These are phyloP conservation scores for Ibidorhyncha struthersii DNA, from an alignment of 2,113 vertebrate genomes.

Conservation along the genomic window DNA sequence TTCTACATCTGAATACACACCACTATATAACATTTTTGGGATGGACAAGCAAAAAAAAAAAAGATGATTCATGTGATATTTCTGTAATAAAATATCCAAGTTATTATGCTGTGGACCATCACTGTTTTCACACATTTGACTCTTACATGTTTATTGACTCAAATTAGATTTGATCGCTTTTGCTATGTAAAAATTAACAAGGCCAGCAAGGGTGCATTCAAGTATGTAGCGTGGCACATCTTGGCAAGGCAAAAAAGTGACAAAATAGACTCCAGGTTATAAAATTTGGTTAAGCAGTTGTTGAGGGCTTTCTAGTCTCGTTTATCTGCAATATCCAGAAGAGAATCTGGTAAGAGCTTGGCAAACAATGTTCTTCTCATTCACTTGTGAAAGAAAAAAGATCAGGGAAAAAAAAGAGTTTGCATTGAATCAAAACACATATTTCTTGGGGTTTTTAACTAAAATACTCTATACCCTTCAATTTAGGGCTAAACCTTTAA, in stretches of 20 bases:
- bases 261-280: neutral
- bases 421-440: neutral
- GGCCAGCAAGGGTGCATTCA: neutral
- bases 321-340: neutral
- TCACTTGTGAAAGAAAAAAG: neutral
- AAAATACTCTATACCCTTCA: neutral
- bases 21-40: neutral
- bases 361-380: neutral
- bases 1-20: neutral
- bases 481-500: neutral
- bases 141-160: neutral
- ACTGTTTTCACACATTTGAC: neutral
- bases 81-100: neutral
- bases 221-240: neutral
- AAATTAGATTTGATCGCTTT: constrained; percentile 7
- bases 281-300: neutral
- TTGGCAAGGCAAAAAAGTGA: neutral
- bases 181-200: neutral
- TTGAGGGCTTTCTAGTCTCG: neutral
- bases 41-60: neutral
- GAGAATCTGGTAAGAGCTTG: neutral
- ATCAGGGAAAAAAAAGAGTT: neutral
- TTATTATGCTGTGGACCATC: neutral
- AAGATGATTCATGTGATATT: neutral
- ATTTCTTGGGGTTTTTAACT: neutral